Base-by-base conservation (phyloP, 1,140 invertebrate genomes). In the Adoxophyes honmai region DNA sequence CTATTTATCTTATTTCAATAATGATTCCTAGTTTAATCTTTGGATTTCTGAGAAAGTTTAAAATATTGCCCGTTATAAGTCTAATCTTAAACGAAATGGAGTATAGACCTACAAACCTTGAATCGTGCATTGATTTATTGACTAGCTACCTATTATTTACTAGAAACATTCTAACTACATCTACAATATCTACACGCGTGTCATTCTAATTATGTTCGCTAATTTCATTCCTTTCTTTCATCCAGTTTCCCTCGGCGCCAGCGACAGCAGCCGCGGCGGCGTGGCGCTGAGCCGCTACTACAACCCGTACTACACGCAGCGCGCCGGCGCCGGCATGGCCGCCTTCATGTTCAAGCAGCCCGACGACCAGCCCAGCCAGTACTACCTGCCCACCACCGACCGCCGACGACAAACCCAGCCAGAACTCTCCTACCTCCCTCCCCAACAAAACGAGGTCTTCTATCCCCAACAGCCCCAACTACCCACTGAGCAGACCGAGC, bases 241-340 rank as follows among this genome's bases (percentile, higher is more conserved):
- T 11, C 1, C 77, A 88, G 85, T 85, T 36, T 86, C 85, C 0
- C 85, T 75, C 18, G 85, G 85, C 7, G 78, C 78, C 0, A 67
- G 59, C 11, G 85, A 85, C 55, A 77, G 55, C 52, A 66, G 54
- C 51, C 76, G 77, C 8, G 80, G 83, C 4, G 85, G 77, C 0
- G 75, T 86, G 68, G 81, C 74, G 1, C 11, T 86, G 51, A 88
- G 80, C 55, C 75, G 83, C 4, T 88, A 85, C 66, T 88, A 86
- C 70, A 85, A 82, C 62, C 85, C 85, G 0, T 85, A 86, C 69
- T 84, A 84, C 74, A 75, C 73, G 48, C 72, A 65, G 11, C 67
- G 70, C 3, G 68, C 63, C 10, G 77, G 81, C 34, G 73, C 62
- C 7, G 80, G 83, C 35, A 83, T 84, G 80, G 81, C 85, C 6